phyloP scores from a whole-genome alignment of 2,888 invertebrate species.

The Nephrotoma appendiculata region DNA sequence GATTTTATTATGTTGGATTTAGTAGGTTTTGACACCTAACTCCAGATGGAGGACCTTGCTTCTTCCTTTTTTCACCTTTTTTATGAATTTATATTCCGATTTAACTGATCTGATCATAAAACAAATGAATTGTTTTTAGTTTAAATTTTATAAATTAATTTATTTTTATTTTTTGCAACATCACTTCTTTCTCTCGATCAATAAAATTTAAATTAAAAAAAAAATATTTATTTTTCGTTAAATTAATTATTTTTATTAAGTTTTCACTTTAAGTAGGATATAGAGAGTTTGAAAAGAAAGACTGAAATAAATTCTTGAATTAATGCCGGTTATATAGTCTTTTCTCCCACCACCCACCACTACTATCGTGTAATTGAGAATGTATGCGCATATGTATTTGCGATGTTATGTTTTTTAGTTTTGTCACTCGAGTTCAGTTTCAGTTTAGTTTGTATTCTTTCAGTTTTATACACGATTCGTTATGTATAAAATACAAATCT shows the following conservation, averaged over 20 bases:
- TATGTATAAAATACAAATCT: not conserved
- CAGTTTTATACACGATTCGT: not conserved
- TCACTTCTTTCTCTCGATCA: conserved; percentile 3
- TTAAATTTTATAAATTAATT: not conserved
- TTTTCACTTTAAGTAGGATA: conserved; percentile 1
- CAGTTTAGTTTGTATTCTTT: not conserved
- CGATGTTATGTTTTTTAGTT: not conserved
- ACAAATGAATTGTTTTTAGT: not conserved
- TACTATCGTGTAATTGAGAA: not conserved
- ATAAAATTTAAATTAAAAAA: not conserved
- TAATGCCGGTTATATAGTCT: conserved; percentile 34
- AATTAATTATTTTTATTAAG: not conserved
- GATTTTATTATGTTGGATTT: not conserved
- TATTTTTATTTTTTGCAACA: not conserved
- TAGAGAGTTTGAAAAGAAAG: conserved; percentile 32
- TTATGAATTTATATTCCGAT: not conserved
- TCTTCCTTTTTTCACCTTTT: not conserved
- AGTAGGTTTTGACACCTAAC: not conserved
- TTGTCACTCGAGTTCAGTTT: not conserved
- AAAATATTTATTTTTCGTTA: not conserved
- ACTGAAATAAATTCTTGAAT: conserved; percentile 35
- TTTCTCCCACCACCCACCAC: conserved; percentile 6
- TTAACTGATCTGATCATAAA: not conserved
- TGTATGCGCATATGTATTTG: not conserved
- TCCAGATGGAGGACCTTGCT: not conserved